These are phyloP conservation scores for Tetragonisca angustula DNA, from an alignment of 2,888 invertebrate genomes.

Conservation along the genomic window DNA sequence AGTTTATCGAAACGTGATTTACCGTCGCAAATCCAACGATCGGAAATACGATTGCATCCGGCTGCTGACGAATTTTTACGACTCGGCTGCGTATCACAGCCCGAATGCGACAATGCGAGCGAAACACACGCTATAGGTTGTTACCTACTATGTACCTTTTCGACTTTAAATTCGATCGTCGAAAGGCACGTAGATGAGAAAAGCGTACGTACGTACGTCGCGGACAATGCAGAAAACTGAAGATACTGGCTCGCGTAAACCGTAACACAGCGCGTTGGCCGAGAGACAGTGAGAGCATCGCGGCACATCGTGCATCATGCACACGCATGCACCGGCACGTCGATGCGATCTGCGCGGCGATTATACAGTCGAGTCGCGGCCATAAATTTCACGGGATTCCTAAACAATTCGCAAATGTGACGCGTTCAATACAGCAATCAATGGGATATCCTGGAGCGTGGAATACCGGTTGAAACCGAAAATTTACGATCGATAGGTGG, in stretches of 20 bases:
- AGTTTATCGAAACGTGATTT: neutral
- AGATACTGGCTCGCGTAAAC: neutral
- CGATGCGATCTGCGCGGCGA: slow-evolving; percentile 5
- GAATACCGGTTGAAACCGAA: neutral
- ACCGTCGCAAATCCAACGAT: neutral
- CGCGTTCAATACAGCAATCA: slow-evolving; percentile 44
- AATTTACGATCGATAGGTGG: slow-evolving; percentile 47
- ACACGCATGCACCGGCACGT: no score
- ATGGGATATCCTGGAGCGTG: slow-evolving; percentile 9
- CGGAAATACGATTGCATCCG: neutral
- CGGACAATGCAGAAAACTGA: neutral
- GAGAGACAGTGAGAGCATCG: neutral
- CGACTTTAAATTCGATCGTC: neutral
- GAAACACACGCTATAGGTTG: neutral
- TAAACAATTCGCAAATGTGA: slow-evolving; percentile 47
- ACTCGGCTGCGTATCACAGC: neutral
- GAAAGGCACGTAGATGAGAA: neutral
- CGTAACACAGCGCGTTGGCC: neutral
- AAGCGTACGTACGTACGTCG: no score
- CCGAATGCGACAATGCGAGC: neutral
- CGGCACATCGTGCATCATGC: neutral
- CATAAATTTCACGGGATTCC: slow-evolving; percentile 35
- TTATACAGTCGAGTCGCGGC: neutral
- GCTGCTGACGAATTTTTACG: slow-evolving; percentile 3
- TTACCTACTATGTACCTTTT: neutral